phyloP scores from a whole-genome alignment of 2,797 vertebrate species.

The Cyclura pinguis region DNA sequence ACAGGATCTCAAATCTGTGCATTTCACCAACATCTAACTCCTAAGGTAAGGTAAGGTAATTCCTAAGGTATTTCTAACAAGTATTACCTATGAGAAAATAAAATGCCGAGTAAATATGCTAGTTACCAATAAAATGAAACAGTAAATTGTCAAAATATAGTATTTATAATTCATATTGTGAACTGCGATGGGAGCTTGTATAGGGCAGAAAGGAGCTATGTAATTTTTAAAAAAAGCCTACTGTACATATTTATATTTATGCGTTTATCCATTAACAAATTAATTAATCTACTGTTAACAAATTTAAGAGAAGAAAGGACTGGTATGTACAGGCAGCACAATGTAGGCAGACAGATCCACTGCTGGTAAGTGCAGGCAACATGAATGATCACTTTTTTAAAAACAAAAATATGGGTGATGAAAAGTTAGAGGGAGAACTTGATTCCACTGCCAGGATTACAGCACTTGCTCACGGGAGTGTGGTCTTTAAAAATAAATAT shows the following conservation, averaged over 20 bases:
- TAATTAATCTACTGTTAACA: background rate
- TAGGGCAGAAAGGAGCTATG: background rate
- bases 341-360: background rate
- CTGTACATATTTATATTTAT: background rate
- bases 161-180: background rate
- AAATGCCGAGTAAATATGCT: too few species aligned
- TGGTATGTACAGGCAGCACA: too few species aligned
- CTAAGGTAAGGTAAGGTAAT: too few species aligned
- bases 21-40: too few species aligned
- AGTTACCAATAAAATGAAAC: background rate
- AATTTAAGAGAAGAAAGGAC: background rate
- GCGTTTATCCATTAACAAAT: background rate
- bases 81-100: too few species aligned
- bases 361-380: background rate
- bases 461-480: background rate
- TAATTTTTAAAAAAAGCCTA: background rate
- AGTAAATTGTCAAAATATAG: background rate
- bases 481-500: background rate
- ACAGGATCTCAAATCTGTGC: too few species aligned
- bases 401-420: background rate
- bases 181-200: background rate
- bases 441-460: background rate
- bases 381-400: background rate
- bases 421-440: background rate
- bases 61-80: too few species aligned